Conservation (phyloP, 2,113 vertebrate genomes). For the Loxodonta africana region DNA sequence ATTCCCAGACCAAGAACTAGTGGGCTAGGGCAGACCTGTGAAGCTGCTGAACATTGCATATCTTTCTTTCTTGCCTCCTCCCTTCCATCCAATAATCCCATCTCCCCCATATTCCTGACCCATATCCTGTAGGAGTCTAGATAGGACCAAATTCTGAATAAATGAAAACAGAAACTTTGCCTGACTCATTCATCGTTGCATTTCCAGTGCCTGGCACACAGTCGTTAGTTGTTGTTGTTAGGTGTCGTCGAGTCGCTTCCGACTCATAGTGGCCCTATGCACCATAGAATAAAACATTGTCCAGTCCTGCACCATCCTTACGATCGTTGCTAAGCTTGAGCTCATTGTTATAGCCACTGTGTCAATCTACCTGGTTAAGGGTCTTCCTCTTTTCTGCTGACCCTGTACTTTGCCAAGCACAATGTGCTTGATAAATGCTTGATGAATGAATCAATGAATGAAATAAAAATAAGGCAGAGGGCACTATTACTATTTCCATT, state of each 20-base stretch:
- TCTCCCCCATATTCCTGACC: neutral
- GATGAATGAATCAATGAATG: conserved; percentile 18
- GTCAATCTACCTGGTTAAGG: no score
- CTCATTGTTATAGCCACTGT: no score
- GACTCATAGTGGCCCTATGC: no score
- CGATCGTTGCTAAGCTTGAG: no score
- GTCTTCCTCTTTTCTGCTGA: no score
- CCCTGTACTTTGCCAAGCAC: no score
- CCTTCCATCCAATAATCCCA: neutral
- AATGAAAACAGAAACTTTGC: conserved; percentile 25
- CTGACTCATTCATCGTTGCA: neutral
- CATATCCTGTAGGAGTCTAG: neutral
- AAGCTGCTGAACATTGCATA: neutral
- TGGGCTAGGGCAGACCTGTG: conserved; percentile 4
- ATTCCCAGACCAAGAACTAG: neutral
- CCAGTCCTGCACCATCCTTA: no score
- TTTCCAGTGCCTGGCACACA: no score
- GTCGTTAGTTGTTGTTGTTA: no score
- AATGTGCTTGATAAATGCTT: no score
- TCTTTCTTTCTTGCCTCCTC: neutral
- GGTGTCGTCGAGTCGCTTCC: no score
- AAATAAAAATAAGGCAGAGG: conserved; percentile 9
- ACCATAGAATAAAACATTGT: no score
- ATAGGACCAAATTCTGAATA: neutral
- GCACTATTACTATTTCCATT: neutral